Evolutionary conservation across 2,888 invertebrate genomes (phyloP).

Genomic region (Phlogophora meticulosa): DNA sequence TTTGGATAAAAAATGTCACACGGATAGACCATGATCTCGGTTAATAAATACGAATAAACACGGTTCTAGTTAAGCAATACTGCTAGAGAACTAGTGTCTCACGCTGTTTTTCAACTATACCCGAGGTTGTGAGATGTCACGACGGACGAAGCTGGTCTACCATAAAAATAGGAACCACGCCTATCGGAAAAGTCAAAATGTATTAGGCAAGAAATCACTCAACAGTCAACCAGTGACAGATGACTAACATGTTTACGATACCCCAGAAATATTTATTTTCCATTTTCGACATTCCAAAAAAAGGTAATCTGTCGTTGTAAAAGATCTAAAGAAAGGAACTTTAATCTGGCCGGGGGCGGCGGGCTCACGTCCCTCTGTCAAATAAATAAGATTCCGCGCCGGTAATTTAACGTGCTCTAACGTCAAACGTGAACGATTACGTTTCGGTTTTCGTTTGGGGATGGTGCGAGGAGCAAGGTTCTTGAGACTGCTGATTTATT

Average conservation of each 20-base stretch:
- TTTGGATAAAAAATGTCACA: too few species aligned
- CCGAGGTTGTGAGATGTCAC: too few species aligned
- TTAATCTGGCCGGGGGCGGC: constrained; percentile 63
- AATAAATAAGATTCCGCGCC: constrained; percentile 74
- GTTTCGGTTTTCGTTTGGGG: constrained; percentile 68
- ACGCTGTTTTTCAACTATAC: too few species aligned
- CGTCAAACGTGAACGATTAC: constrained; percentile 77
- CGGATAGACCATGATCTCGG: too few species aligned
- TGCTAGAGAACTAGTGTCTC: too few species aligned
- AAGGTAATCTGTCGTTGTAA: constrained; percentile 67
- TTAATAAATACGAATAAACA: too few species aligned
- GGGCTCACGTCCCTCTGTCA: constrained; percentile 69
- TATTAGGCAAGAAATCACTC: constrained; percentile 40
- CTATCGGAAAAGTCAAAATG: too few species aligned
- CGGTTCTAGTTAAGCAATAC: too few species aligned
- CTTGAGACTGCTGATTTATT: not conserved
- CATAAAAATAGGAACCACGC: too few species aligned
- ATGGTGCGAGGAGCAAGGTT: constrained; percentile 42
- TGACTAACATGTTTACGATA: constrained; percentile 50
- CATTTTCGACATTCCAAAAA: constrained; percentile 55
- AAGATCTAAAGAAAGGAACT: constrained; percentile 68
- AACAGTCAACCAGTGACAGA: constrained; percentile 25
- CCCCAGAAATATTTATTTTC: constrained; percentile 62
- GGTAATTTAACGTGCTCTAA: constrained; percentile 75
- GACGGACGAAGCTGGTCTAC: too few species aligned